Evolutionary conservation across 1,140 invertebrate species (phyloP), one percentile per base, ranked within the genome.

Genomic region (Penaeus chinensis): DNA sequence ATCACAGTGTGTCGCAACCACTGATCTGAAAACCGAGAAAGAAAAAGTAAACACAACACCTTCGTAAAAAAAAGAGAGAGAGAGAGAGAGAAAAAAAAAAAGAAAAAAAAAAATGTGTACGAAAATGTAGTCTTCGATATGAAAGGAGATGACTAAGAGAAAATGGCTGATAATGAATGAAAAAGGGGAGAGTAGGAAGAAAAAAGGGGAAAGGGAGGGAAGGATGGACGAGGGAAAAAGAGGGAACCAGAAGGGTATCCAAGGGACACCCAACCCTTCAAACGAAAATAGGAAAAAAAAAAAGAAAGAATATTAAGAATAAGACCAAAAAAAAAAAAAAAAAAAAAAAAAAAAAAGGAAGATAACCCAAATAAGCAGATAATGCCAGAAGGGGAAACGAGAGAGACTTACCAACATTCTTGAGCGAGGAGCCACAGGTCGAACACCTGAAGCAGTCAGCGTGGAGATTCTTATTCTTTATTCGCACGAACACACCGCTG

Each of bases 371-470:
- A 66, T 7, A 4, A 66, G 4, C 11, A 66, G 24, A 24, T 13
- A 22, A 66, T 81, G 10, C 24, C 18, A 27, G 60, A 8, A 84
- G 16, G n/a, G 27, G 71, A 22, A 22, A 42, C 11, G 62, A 19
- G 10, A 24, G n/a, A 27, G 85, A 91, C 91, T 92, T 90, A 91
- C 93, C 97, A 92, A 98, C 96, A 93, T 99, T 99, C 93, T 99
- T 99, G 88, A 99, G 93, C 19, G 97, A 98, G 60, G 96, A 95
- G 89, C 98, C 97, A 92, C 98, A 99, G 66, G 97, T 98, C 74
- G 96, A 95, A 92, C 98, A 99, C 92, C 98, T 98, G 94, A 99
- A 99, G 93, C 98, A 99, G 91, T 98, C 97, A 79, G 98, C 97
- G 93, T 99, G 98, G 85, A 99, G 93, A 91, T 97, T 98, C 93